Base-by-base conservation (phyloP, 2,797 vertebrate genomes). In the Artibeus lituratus region DNA sequence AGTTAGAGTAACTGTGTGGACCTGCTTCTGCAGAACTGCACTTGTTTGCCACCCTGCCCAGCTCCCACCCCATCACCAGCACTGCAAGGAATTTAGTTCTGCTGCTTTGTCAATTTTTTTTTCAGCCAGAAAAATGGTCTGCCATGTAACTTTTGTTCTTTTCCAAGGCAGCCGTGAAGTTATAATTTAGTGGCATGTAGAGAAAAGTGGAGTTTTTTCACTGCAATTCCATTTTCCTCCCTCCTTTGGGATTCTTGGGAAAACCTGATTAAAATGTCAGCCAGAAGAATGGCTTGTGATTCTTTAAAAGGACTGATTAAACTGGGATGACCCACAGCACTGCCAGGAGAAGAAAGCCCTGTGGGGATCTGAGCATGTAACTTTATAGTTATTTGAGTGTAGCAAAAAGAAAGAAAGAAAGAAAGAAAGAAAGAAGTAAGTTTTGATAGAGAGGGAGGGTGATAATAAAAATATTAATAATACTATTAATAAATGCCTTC, bases 221-320 rank as follows among this genome's bases (percentile, higher is more conserved):
- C 84, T 94, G 82, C 95, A 94, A 94, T 96, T 90, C 95, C 82
- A 74, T 96, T 96, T 95, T 19, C 78, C 51, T 37, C 53, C 87
- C 78, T 97, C 95, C 96, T 95, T 57, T 95, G 91, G 92, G 94
- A 97, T 97, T 97, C 93, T 92, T 98, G 96, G 97, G 94, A 97
- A 97, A 97, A 96, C 90, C 91, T 97, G 96, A 98, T 98, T 98
- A 97, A 98, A 97, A 96, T 94, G 96, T 98, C 97, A 96, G 94
- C 94, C 87, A 96, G 97, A 97, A 97, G 96, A 96, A 97, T 96
- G 96, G 92, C 94, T 96, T 95, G 96, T 84, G 90, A 97, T 97
- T 97, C 93, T 97, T 97, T 97, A 95, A 96, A 95, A 96, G 95
- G 82, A 95, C 94, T 94, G 96, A 96, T 96, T 97, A 97, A 97